Evolutionary conservation across 2,888 invertebrate genomes (phyloP).

Genomic region (Aricia artaxerxes): DNA sequence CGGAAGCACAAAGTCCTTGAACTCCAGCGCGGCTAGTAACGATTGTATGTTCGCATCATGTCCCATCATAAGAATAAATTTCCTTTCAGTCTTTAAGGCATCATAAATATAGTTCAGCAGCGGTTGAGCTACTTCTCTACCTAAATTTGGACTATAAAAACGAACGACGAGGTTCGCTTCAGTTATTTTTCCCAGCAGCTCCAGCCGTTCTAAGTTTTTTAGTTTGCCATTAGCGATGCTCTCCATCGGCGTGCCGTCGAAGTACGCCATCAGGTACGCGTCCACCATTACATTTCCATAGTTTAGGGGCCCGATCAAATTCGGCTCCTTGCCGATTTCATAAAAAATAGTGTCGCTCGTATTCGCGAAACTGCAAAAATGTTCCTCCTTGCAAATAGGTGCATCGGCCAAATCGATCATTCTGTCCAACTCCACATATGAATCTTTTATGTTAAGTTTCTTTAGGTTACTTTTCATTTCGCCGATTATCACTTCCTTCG

Average conservation of each 20-base stretch:
- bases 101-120: constrained; percentile 54
- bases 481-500: constrained; percentile 45
- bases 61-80: constrained; percentile 57
- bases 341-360: constrained; percentile 48
- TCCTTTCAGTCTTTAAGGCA: constrained; percentile 44
- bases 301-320: constrained; percentile 54
- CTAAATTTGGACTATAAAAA: constrained; percentile 52
- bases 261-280: constrained; percentile 64
- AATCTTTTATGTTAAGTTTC: constrained; percentile 46
- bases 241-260: constrained; percentile 54
- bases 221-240: constrained; percentile 65
- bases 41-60: constrained; percentile 64
- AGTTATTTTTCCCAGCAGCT: constrained; percentile 50
- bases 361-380: constrained; percentile 53
- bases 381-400: constrained; percentile 49
- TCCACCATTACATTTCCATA: constrained; percentile 56
- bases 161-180: constrained; percentile 56
- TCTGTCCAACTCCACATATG: constrained; percentile 51
- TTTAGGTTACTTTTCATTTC: constrained; percentile 55
- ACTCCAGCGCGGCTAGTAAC: constrained; percentile 51
- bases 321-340: constrained; percentile 53
- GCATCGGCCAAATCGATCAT: constrained; percentile 59
- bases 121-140: constrained; percentile 53
- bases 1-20: constrained; percentile 51
- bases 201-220: constrained; percentile 50